A percentile compares a stretch with the other conserved stretches of the same genome.
phyloP scores from a whole-genome alignment of 2,797 vertebrate genomes.

The Luscinia megarhynchos region DNA sequence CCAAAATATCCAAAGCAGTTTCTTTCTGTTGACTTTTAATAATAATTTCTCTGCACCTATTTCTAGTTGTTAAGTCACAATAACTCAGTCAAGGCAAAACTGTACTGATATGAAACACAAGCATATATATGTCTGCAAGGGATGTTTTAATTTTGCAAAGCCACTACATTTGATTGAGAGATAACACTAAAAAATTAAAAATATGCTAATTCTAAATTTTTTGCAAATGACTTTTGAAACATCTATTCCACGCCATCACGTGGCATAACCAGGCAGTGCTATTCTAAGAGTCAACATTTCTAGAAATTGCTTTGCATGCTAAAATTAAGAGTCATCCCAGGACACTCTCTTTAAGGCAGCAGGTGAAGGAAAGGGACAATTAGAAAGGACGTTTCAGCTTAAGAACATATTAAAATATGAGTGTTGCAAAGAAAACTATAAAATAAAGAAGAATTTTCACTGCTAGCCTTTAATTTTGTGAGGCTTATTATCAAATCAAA shows the following conservation, averaged over 20 bases:
- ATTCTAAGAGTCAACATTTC: background rate
- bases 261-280: background rate
- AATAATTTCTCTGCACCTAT: background rate
- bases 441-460: background rate
- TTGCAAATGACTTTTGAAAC: background rate
- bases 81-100: background rate
- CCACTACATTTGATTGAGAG: background rate
- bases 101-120: background rate
- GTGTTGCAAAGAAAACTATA: background rate
- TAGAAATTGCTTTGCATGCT: background rate
- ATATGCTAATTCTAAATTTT: background rate
- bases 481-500: background rate
- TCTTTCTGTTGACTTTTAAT: background rate
- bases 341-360: background rate
- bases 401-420: background rate
- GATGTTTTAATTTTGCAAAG: background rate
- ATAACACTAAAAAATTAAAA: background rate
- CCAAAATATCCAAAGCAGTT: background rate
- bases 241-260: background rate
- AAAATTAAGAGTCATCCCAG: background rate
- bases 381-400: background rate
- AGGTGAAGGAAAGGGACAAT: background rate
- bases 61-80: background rate
- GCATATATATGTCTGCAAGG: background rate
- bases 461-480: background rate